phyloP scores from a whole-genome alignment of 1,140 invertebrate species.

The Apis laboriosa region DNA sequence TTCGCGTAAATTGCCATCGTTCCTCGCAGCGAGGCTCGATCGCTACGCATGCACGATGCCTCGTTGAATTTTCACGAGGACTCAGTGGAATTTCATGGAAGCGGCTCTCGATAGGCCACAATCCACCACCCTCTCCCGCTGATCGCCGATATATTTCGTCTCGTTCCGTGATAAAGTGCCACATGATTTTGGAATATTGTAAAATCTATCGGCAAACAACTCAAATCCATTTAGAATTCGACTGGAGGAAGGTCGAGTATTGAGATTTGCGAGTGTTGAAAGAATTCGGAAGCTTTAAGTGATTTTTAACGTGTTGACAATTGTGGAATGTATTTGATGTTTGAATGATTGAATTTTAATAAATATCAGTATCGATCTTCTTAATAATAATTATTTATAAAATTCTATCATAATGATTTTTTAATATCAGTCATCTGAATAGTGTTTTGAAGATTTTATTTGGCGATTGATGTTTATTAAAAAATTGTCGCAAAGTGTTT shows the following conservation, averaged over 20 bases:
- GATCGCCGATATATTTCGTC: conserved; percentile 1
- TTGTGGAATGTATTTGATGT: too few species aligned
- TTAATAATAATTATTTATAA: too few species aligned
- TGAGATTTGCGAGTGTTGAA: neutral
- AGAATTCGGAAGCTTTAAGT: neutral
- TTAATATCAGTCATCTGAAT: too few species aligned
- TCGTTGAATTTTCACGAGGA: conserved; percentile 8
- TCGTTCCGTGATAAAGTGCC: neutral
- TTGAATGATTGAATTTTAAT: too few species aligned
- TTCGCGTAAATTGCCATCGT: conserved; percentile 15
- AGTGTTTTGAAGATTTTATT: too few species aligned
- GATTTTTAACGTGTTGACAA: too few species aligned
- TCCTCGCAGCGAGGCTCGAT: neutral
- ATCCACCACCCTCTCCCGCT: neutral
- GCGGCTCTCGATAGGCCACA: neutral
- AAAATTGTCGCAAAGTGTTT: too few species aligned
- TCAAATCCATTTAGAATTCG: neutral
- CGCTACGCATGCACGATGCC: neutral
- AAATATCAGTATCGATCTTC: too few species aligned
- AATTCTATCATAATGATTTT: too few species aligned
- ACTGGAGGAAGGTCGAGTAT: neutral
- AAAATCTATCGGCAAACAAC: neutral
- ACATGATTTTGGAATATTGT: neutral
- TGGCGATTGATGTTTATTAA: too few species aligned
- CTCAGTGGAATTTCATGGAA: neutral